A percentile compares a stretch with the other conserved stretches of the same genome.
phyloP scores from a whole-genome alignment of 2,888 invertebrate genomes.

The Diabrotica balteata region DNA sequence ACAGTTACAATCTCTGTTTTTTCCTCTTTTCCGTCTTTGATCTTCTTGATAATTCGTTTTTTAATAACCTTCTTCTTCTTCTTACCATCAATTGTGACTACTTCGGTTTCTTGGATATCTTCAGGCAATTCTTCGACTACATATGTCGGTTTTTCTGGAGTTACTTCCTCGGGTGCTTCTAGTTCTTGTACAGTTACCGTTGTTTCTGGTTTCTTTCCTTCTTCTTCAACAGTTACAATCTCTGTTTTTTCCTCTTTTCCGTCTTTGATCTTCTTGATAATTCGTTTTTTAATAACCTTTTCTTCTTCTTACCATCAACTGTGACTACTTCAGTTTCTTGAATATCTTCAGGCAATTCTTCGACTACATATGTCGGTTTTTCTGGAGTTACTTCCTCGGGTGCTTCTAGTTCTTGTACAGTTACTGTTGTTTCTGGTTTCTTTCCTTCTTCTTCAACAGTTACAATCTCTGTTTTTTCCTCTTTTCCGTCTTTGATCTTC shows the following conservation, averaged over 20 bases:
- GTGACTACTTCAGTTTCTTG: slow-evolving; percentile 44
- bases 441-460: slow-evolving; percentile 45
- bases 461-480: slow-evolving; percentile 57
- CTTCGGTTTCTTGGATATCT: slow-evolving; percentile 53
- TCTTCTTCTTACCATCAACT: slow-evolving; percentile 47
- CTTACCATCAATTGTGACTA: slow-evolving; percentile 53
- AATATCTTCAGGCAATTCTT: slow-evolving; percentile 41
- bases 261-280: slow-evolving; percentile 57
- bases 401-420: slow-evolving; percentile 51
- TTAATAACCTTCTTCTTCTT: slow-evolving; percentile 50
- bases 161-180: slow-evolving; percentile 29
- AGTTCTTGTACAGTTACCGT: slow-evolving; percentile 52
- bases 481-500: slow-evolving; percentile 37
- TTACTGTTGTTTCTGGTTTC: slow-evolving; percentile 47
- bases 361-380: slow-evolving; percentile 21
- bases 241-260: slow-evolving; percentile 53
- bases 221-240: slow-evolving; percentile 54
- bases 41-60: slow-evolving; percentile 46
- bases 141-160: slow-evolving; percentile 47
- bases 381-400: slow-evolving; percentile 17
- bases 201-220: slow-evolving; percentile 45
- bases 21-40: slow-evolving; percentile 49
- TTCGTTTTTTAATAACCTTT: slow-evolving; percentile 52
- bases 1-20: slow-evolving; percentile 49
- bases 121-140: slow-evolving; percentile 42